Evolutionary conservation across 37 sponge, comb jelly and placozoan genomes (phyloP), one percentile per base, ranked within the genome.

Genomic region (Haliclona indistincta): DNA sequence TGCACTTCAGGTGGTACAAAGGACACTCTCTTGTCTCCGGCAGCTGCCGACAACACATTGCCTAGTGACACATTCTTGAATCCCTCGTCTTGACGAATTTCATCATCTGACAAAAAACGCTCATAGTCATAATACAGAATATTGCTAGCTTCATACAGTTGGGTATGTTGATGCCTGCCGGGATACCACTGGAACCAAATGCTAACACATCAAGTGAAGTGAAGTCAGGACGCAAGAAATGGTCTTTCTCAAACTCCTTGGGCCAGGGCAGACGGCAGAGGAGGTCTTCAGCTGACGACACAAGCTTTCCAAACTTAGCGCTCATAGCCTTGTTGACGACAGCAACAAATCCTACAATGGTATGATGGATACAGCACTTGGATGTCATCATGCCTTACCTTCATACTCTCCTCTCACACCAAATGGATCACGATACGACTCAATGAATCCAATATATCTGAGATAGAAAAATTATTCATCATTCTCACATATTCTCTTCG

Each of bases 401-500:
- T 95, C 96, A 78, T 38, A 95, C 43, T 95, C 96, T 65, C 87
- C 96, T 63, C 96, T 67, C 44, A 95, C 86, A 67, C 96, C 94
- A 88, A 82, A 86, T 45, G 96, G 96, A 70, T 95, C 96, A 6
- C 87, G 70, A 64, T 95, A 95, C 29, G 71, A 82, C 94, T 95
- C 96, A 77, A 95, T 95, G 56, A 95, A 95, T 19, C 96, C 96
- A 55, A 95, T 95, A 76, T 94, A 93, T 45, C 94, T 93, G 77
- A 22, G n/a, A 36, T 6, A 33, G 23, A 29, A 15, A 62, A 73
- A 1, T 1, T 17, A 23, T 11, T 45, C 25, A 34, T 13, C 10
- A 11, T 10, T 22, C 26, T 13, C 8, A 47, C 8, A 17, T 13
- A 47, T 47, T 13, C 8, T 20, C 6, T 58, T 6, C n/a, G 25